Conservation (phyloP, 2,113 vertebrate genomes). For the Glaucomys volans region DNA sequence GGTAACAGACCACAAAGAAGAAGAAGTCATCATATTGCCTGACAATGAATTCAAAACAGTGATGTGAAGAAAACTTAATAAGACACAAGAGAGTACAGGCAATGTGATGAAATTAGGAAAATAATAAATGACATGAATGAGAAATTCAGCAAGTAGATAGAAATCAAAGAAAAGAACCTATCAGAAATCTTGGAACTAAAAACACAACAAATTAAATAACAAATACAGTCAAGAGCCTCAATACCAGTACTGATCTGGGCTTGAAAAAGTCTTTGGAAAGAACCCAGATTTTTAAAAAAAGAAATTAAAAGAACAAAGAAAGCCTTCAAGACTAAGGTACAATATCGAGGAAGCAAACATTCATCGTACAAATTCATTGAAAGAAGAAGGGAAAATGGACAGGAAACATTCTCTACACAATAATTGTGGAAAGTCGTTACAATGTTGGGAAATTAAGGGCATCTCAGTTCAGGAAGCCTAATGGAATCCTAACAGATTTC, state of each 20-base stretch:
- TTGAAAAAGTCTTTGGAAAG: background rate
- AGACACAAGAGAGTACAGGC: background rate
- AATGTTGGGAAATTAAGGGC: background rate
- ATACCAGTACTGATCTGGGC: background rate
- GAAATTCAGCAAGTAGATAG: background rate
- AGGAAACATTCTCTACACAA: too few relatives aligned
- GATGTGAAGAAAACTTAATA: background rate
- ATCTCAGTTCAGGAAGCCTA: background rate
- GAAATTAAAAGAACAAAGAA: background rate
- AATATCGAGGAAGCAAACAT: too few relatives aligned
- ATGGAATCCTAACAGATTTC: too few relatives aligned
- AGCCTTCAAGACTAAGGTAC: background rate
- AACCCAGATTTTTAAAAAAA: background rate
- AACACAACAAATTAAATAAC: too few relatives aligned
- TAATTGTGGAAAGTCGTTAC: too few relatives aligned
- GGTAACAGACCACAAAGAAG: background rate
- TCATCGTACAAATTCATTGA: background rate
- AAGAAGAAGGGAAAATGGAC: background rate
- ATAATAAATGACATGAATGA: background rate
- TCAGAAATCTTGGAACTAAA: background rate
- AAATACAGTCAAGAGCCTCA: too few relatives aligned
- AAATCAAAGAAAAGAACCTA: background rate
- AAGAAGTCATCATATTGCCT: background rate
- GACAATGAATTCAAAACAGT: background rate
- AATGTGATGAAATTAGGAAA: background rate